phyloP scores from a whole-genome alignment of 2,113 vertebrate genomes.

The Ceuthmochares aereus region DNA sequence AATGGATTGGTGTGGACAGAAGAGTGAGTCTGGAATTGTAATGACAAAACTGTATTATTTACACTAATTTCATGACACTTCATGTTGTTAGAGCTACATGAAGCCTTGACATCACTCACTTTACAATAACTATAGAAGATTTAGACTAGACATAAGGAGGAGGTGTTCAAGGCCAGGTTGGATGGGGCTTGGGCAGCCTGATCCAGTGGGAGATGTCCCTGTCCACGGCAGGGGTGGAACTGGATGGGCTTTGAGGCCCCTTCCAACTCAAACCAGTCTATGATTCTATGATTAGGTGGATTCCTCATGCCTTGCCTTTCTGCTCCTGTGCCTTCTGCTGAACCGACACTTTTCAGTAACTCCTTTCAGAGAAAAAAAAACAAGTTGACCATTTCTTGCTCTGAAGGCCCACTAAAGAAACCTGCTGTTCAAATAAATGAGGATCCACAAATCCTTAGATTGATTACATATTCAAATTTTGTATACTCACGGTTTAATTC shows the following conservation, averaged over 20 bases:
- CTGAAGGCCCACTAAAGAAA: neutral
- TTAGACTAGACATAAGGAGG: too few relatives aligned
- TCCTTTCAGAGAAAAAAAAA: neutral
- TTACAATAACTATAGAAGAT: neutral
- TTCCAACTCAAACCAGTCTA: too few relatives aligned
- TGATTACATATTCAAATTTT: neutral
- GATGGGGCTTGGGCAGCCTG: too few relatives aligned
- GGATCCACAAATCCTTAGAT: neutral
- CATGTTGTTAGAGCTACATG: neutral
- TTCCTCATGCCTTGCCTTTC: neutral
- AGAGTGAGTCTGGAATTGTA: conserved; percentile 32
- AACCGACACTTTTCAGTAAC: neutral
- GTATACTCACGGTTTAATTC: neutral
- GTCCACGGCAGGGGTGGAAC: too few relatives aligned
- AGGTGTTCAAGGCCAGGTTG: too few relatives aligned
- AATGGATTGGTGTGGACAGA: neutral
- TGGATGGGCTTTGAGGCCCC: too few relatives aligned
- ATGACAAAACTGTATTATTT: conserved; percentile 1
- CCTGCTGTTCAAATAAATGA: neutral
- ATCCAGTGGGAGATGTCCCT: too few relatives aligned
- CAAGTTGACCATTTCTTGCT: neutral
- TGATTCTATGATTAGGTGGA: neutral
- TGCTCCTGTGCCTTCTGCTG: neutral
- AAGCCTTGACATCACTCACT: neutral
- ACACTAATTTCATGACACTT: neutral